A percentile compares a stretch with the other conserved stretches of the same genome.
Evolutionary conservation across 2,888 invertebrate genomes (phyloP).

Genomic region (Omphaloscelis lunosa): DNA sequence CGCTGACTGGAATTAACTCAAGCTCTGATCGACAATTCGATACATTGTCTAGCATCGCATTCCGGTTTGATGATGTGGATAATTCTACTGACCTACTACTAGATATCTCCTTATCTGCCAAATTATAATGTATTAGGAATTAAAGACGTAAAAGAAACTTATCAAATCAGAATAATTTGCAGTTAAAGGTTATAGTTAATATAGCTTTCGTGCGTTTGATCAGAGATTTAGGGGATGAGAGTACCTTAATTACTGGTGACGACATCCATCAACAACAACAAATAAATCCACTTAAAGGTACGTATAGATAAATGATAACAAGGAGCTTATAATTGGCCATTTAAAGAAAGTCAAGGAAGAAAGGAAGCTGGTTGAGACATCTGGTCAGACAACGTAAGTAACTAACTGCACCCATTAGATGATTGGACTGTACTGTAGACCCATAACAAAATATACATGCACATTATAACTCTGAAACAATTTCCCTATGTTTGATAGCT

Average conservation of each 20-base stretch:
- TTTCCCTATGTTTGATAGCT: neutral
- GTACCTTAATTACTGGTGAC: neutral
- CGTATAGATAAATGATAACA: neutral
- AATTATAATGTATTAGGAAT: too few species aligned
- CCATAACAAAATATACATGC: neutral
- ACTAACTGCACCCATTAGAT: slow-evolving; percentile 1
- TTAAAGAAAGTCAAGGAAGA: too few species aligned
- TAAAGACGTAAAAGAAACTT: neutral
- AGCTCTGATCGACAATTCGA: slow-evolving; percentile 48
- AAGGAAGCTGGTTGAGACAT: neutral
- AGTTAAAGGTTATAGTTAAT: too few species aligned
- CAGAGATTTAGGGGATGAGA: neutral
- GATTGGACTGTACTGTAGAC: neutral
- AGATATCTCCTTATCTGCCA: neutral
- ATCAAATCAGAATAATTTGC: neutral
- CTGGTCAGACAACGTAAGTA: neutral
- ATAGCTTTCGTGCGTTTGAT: neutral
- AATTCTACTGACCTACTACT: slow-evolving; percentile 6
- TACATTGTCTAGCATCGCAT: slow-evolving; percentile 40
- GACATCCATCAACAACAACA: neutral
- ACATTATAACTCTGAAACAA: neutral
- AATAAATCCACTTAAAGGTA: neutral
- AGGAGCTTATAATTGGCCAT: too few species aligned
- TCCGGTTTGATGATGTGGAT: slow-evolving; percentile 10
- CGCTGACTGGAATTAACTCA: slow-evolving; percentile 56